Conservation (phyloP, 2,113 vertebrate species). For the Entelurus aequoreus region DNA sequence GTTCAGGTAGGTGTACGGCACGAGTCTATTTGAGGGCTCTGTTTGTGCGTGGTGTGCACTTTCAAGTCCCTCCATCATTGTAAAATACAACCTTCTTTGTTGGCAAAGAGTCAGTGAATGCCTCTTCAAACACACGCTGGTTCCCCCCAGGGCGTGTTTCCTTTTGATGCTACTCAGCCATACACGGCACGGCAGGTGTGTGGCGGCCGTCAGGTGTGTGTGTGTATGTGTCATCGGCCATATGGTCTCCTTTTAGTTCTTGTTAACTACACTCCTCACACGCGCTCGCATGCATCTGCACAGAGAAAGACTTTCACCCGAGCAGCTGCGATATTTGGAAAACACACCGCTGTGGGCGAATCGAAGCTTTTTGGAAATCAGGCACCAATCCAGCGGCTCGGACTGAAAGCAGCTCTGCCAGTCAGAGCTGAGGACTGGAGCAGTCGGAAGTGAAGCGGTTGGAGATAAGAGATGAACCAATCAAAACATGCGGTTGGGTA, state of each 20-base stretch:
- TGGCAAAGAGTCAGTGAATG: constrained; percentile 46
- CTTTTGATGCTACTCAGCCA: constrained; percentile 65
- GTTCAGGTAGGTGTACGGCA: constrained; percentile 11
- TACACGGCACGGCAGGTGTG: constrained; percentile 78
- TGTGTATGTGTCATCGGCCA: constrained; percentile 65
- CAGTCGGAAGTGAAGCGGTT: constrained; percentile 42
- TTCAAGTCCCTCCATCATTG: constrained; percentile 20
- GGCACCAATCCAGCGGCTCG: constrained; percentile 41
- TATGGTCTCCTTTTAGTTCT: constrained; percentile 64
- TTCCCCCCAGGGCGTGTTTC: constrained; percentile 40
- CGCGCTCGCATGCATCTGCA: constrained; percentile 48
- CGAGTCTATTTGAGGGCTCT: constrained; percentile 5
- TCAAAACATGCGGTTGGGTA: constrained; percentile 37
- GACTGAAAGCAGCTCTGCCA: constrained; percentile 39
- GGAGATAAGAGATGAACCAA: constrained; percentile 63
- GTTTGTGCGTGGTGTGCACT: constrained; percentile 13
- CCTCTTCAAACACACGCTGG: constrained; percentile 38
- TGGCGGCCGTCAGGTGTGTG: constrained; percentile 75
- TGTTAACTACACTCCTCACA: constrained; percentile 56
- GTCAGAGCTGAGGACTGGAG: constrained; percentile 24
- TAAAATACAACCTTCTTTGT: constrained; percentile 43
- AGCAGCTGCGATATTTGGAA: constrained; percentile 53
- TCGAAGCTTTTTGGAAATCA: constrained; percentile 22
- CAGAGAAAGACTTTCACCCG: constrained; percentile 39
- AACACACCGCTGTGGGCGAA: constrained; percentile 40